These are phyloP conservation scores for Anguilla pacifica DNA, from an alignment of 2,797 vertebrate species.

Conservation along the genomic window DNA sequence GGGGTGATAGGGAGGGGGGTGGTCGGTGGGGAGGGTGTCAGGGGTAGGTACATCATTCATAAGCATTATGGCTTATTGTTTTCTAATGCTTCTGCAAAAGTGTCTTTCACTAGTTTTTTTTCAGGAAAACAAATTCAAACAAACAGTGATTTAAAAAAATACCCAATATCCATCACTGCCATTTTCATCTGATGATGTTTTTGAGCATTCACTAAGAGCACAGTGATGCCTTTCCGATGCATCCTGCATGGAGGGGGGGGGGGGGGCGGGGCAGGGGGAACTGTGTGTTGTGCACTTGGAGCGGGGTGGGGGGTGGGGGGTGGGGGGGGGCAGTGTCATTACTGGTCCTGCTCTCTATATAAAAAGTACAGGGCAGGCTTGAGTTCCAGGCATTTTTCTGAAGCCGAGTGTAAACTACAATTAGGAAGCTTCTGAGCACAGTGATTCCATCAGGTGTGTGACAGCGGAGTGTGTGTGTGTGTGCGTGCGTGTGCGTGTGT, in stretches of 20 bases:
- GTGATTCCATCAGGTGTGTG: slow-evolving; percentile 66
- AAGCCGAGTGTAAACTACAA: slow-evolving; percentile 69
- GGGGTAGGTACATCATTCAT: neutral
- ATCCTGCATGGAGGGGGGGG: neutral
- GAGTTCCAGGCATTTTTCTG: slow-evolving; percentile 67
- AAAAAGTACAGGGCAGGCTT: slow-evolving; percentile 55
- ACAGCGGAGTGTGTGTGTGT: slow-evolving; percentile 55
- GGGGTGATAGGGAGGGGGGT: neutral
- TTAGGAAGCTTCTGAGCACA: slow-evolving; percentile 68
- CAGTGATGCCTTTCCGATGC: neutral
- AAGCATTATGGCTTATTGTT: neutral
- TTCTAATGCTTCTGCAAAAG: neutral
- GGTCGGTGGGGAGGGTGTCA: neutral
- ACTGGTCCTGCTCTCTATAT: neutral
- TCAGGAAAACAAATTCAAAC: neutral
- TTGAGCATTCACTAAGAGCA: neutral
- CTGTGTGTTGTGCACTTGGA: neutral
- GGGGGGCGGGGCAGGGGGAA: neutral
- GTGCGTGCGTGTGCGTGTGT: slow-evolving; percentile 7
- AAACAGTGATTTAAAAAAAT: neutral
- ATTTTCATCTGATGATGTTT: neutral
- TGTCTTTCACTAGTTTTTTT: neutral
- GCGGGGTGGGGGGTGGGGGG: neutral
- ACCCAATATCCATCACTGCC: neutral
- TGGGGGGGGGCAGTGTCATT: neutral